A percentile compares a stretch with the other conserved stretches of the same genome.
Evolutionary conservation across 2,797 vertebrate genomes (phyloP).

Genomic region (Spinibarbus caldwelli): DNA sequence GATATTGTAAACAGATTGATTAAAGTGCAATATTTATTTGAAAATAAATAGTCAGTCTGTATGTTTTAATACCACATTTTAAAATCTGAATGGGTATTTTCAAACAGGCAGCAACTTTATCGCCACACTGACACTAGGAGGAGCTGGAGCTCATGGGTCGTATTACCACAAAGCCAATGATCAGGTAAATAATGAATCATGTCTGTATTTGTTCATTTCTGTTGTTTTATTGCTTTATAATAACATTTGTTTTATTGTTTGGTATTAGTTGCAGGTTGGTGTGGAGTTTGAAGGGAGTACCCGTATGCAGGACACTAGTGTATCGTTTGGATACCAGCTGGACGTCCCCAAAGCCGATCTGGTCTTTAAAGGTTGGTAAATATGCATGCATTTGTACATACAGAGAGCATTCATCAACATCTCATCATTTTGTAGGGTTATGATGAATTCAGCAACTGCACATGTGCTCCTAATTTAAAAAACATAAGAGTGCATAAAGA

Average conservation of each 20-base stretch:
- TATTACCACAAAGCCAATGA: conserved; percentile 93
- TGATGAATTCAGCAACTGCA: not conserved
- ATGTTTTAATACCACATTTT: not conserved
- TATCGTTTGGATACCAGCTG: conserved; percentile 88
- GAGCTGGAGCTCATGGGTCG: conserved; percentile 85
- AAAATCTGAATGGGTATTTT: not conserved
- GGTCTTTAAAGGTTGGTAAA: conserved; percentile 85
- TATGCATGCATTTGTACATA: not conserved
- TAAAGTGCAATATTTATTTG: not conserved
- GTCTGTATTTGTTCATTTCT: not conserved
- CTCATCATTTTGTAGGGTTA: not conserved
- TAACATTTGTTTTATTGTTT: not conserved
- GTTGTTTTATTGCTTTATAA: not conserved
- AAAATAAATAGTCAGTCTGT: not conserved
- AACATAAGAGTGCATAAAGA: too few species aligned
- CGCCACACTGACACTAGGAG: conserved; percentile 87
- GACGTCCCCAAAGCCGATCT: conserved; percentile 90
- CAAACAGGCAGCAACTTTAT: conserved; percentile 81
- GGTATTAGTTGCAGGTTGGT: conserved; percentile 84
- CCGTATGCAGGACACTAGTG: conserved; percentile 87
- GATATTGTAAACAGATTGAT: not conserved
- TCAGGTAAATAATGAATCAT: conserved; percentile 75
- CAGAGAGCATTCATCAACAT: not conserved
- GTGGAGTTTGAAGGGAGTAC: conserved; percentile 89
- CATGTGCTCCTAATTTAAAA: not conserved